phyloP scores from a whole-genome alignment of 2,888 invertebrate species.

The Odiellus spinosus region DNA sequence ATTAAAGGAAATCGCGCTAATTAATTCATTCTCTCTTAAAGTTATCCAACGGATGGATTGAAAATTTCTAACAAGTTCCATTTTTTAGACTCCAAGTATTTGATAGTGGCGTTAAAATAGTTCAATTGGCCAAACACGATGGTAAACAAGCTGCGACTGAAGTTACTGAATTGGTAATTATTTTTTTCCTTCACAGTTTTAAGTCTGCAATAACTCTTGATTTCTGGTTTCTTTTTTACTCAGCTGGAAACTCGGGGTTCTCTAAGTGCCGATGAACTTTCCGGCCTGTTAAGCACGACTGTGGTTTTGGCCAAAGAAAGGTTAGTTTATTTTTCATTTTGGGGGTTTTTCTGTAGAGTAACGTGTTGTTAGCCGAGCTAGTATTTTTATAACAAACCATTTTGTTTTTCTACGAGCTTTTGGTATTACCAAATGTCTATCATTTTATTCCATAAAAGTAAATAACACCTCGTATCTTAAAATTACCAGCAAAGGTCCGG shows the following conservation, averaged over 20 bases:
- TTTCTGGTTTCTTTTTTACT: slow-evolving; percentile 14
- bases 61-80: slow-evolving; percentile 30
- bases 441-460: no score
- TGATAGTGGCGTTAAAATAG: slow-evolving; percentile 86
- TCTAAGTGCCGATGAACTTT: slow-evolving; percentile 70
- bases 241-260: slow-evolving; percentile 42
- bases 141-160: slow-evolving; percentile 33
- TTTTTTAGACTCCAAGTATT: slow-evolving; percentile 66
- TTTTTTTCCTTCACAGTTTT: neutral
- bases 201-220: slow-evolving; percentile 9
- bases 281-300: slow-evolving; percentile 65
- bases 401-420: no score
- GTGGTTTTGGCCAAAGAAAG: slow-evolving; percentile 75
- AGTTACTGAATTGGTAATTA: slow-evolving; percentile 28
- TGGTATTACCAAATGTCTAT: no score
- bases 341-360: neutral
- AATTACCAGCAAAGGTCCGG: no score
- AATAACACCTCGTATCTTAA: no score
- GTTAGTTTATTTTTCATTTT: slow-evolving; percentile 24
- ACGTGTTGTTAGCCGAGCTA: neutral
- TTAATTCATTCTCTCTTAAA: no score
- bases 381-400: no score
- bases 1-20: no score
- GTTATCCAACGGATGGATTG: no score
- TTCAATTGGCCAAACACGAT: slow-evolving; percentile 50